Base-by-base conservation (phyloP, 2,113 vertebrate species). In the Lagopus muta region DNA sequence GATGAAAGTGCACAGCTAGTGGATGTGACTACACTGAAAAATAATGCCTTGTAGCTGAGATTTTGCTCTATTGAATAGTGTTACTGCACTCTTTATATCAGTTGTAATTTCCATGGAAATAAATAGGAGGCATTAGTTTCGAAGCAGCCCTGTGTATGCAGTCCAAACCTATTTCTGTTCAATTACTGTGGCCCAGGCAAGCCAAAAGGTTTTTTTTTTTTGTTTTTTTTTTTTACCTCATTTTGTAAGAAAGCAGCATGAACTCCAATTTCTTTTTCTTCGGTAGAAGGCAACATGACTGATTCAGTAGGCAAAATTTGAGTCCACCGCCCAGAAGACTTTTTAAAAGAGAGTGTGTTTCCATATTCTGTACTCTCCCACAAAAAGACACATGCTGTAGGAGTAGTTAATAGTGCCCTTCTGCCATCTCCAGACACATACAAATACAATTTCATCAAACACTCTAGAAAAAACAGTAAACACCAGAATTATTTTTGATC, bases 211-310 rank as follows among this genome's bases (percentile, higher is more conserved):
- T 48, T 48, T 47, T 25, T 52, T 28, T 30, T 25, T 14, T 30
- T 54, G n/a, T n/a, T n/a, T 17, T 17, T 28, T 32, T 69, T 70
- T 42, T 93, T 97, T 97, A 99, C 99, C 98, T 99, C 98, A 82
- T 97, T 98, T 94, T 98, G 97, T 81, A 98, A 70, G 89, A 99
- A 99, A 73, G 97, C 66, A 50, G 97, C 97, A 90, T 98, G 97
- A 8, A 98, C 93, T 36, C 97, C 97, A 36, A 98, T 96, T 97
- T 99, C 99, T 97, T 98, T 99, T 94, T 99, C 98, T 92, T 97
- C 94, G 34, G 57, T 13, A 40, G 98, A 98, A 61, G 99, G 99
- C 64, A 99, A 92, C 52, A 61, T 34, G 20, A 96, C 57, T n/a
- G 97, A 97, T 38, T 98, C 96, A 48, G 97, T 96, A 30, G 98